Base-by-base conservation (phyloP, 2,113 vertebrate genomes). In the Catharus bicknelli region DNA sequence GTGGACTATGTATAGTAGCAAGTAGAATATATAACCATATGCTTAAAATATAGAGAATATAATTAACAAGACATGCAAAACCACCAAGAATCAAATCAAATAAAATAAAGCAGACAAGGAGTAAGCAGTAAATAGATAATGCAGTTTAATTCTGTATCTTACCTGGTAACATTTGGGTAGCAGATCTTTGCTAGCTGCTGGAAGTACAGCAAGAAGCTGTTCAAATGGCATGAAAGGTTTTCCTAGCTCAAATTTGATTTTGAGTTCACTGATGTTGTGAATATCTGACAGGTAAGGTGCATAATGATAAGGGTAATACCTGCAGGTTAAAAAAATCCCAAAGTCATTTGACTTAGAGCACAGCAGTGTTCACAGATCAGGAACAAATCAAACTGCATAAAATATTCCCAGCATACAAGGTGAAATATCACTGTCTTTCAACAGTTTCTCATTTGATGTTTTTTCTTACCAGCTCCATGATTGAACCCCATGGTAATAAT, bases 401-500 rank as follows among this genome's bases (percentile, higher is more conserved):
- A 63, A 54, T 13, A 7, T 25, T 78, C 13, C 22, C 30, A 67
- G 45, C 8, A 57, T 4, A 57, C 8, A 79, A 61, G 3, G 8
- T 57, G 25, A 87, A 82, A 42, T 9, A 45, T 6, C 1, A 4
- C 40, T 53, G 3, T 1, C 36, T 61, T 77, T 11, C 59, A 74
- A 57, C 14, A 83, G 9, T 63, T 78, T 53, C 40, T 48, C 34
- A 74, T 30, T 45, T 66, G 16, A 58, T 7, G 14, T 6, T 38
- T 83, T 84, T 64, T 84, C 98, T 98, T 96, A 99, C 99, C 99
- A 99, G 97, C 99, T 99, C 99, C 99, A 99, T 36, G 99, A 99
- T 36, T 99, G 99, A 90, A 99, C 99, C 88, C 99, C 99, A 42
- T 99, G 99, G 94, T 99, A 99, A 90, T 99, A 99, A 96, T 99